Percentiles rank a stretch among this genome's conserved stretches.
phyloP scores from a whole-genome alignment of 2,888 invertebrate genomes.

The Ophion ventricosus region DNA sequence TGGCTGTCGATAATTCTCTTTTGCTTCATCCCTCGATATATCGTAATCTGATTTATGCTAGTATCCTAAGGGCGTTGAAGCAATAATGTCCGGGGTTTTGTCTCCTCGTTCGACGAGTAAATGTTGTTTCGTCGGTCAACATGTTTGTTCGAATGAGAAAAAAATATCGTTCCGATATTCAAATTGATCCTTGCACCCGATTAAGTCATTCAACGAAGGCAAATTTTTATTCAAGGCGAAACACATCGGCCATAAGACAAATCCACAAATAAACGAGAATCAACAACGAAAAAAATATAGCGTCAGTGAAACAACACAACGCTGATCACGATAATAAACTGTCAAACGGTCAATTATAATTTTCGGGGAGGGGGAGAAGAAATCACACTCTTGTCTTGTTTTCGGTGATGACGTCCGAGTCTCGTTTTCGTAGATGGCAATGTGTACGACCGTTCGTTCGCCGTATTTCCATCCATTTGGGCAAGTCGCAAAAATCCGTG shows the following conservation, averaged over 20 bases:
- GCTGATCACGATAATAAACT: background rate
- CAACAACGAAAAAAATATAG: background rate
- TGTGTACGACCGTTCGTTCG: conserved; percentile 64
- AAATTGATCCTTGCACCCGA: conserved; percentile 1
- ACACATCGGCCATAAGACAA: background rate
- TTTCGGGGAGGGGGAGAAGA: background rate
- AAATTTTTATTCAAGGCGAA: background rate
- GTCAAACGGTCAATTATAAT: background rate
- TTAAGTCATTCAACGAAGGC: background rate
- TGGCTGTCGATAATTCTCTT: conserved; percentile 77
- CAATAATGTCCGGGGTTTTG: conserved; percentile 23
- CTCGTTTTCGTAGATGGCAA: conserved; percentile 56
- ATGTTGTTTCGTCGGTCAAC: conserved; percentile 55
- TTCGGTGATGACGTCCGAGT: conserved; percentile 37
- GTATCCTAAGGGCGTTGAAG: conserved; percentile 67
- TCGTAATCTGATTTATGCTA: conserved; percentile 47
- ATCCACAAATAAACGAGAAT: background rate
- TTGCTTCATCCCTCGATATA: conserved; percentile 36
- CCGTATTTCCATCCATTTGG: conserved; percentile 71
- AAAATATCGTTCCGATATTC: conserved; percentile 41
- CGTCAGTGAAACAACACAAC: background rate
- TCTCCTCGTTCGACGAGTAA: conserved; percentile 22
- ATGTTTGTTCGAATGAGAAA: conserved; percentile 47
- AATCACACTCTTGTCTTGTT: conserved; percentile 37
- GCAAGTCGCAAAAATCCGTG: conserved; percentile 59